These are phyloP conservation scores for Drosophila miranda DNA, from an alignment of 1,140 invertebrate genomes.

Conservation along the genomic window DNA sequence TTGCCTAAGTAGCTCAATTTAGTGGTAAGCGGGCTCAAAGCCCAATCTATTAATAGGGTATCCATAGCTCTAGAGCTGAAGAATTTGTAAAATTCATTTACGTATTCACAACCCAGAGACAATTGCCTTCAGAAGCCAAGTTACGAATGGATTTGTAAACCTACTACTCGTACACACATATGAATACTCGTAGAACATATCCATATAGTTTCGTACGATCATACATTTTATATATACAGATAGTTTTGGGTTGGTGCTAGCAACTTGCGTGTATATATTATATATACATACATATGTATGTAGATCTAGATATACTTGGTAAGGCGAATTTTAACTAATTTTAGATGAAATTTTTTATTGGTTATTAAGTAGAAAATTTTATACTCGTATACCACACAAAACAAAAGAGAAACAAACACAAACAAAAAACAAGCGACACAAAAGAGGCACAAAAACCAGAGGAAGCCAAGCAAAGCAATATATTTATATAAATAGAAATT, in stretches of 20 bases:
- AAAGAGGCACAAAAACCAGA: constrained; percentile 15
- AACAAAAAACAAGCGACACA: constrained; percentile 20
- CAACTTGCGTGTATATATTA: constrained; percentile 75
- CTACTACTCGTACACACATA: constrained; percentile 26
- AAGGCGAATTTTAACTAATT: constrained; percentile 72
- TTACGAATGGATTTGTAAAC: constrained; percentile 42
- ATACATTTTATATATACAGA: constrained; percentile 20
- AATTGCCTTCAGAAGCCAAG: constrained; percentile 73
- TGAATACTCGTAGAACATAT: constrained; percentile 3
- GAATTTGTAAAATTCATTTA: constrained; percentile 70
- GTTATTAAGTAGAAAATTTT: constrained; percentile 77
- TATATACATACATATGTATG: constrained; percentile 48
- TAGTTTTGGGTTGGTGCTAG: constrained; percentile 72
- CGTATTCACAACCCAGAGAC: constrained; percentile 43
- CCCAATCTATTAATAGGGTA: constrained; percentile 48
- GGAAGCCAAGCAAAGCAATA: constrained; percentile 63
- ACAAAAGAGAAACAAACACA: constrained; percentile 14
- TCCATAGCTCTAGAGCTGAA: constrained; percentile 40
- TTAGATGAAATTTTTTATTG: constrained; percentile 74
- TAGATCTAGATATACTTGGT: constrained; percentile 21
- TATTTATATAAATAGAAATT: constrained; percentile 52
- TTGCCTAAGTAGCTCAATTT: constrained; percentile 78
- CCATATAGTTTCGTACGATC: constrained; percentile 11
- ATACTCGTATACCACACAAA: constrained; percentile 25
- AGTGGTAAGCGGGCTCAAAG: constrained; percentile 64